Base-by-base conservation (phyloP, 2,888 invertebrate genomes). In the Xanthia togata region DNA sequence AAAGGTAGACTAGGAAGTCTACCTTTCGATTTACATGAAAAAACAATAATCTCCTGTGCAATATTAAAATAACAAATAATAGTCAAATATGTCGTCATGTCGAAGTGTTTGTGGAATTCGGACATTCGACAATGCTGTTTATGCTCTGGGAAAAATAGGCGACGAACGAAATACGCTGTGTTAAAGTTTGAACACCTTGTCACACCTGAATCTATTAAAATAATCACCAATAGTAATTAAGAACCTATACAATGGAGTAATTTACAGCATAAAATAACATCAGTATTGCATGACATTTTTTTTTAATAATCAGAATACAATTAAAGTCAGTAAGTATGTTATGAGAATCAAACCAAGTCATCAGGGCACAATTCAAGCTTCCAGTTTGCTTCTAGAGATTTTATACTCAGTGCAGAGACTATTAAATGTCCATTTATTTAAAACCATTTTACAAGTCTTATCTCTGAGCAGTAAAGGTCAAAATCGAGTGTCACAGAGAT, bases 381-480 rank as follows among this genome's bases (percentile, higher is more conserved):
- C 38, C 23, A 73, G 8, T 55, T 69, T 70, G 41, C 57, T 59
- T 67, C 60, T 67, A 79, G n/a, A 63, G 57, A 44, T 53, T 59
- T 50, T 65, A 57, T 60, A 38, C 60, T 68, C 63, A 73, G 50
- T 73, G 60, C 59, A 82, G 47, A 70, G 65, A 38, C 63, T 71
- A 65, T 65, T 31, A 60, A n/a, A 67, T 62, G 23, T 71, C 82
- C 57, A 79, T 71, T 67, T 41, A 74, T 47, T 65, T 60, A n/a
- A 63, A 72, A 69, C 67, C 38, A 26, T 31, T 65, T 50, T 55
- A 67, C 26, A 73, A 79, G 59, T 65, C 74, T 76, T 82, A 86
- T 68, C 35, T 44, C 62, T 31, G 62, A 74, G 68, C 57, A 47
- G 41, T 86, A 87, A 77, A 71, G 78, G 38, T 71, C 70, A 82